A percentile compares a stretch with the other conserved stretches of the same genome.
These are phyloP conservation scores for Gasterosteus aculeatus DNA, from an alignment of 2,113 vertebrate genomes.

Conservation along the genomic window DNA sequence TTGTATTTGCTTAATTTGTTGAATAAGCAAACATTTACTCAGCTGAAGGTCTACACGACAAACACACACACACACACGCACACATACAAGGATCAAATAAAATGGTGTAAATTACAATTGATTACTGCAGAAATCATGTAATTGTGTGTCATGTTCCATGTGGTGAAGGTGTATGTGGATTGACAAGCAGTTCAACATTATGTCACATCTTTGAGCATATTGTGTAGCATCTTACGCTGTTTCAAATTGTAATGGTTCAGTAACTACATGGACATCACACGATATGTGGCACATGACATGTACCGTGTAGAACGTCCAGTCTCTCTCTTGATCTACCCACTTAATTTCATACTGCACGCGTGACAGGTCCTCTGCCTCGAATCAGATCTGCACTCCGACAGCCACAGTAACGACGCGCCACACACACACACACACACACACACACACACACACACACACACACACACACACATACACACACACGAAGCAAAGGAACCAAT, in stretches of 20 bases:
- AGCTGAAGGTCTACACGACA: background rate
- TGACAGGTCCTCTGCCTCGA: constrained; percentile 23
- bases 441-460: constrained; percentile 13
- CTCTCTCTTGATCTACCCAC: background rate
- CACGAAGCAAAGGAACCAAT: background rate
- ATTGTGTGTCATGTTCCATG: background rate
- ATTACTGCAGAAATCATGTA: background rate
- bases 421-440: background rate
- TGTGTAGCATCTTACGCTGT: background rate
- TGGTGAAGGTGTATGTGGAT: background rate
- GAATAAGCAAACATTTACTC: background rate
- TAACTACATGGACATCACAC: constrained; percentile 7
- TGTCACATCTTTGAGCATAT: background rate
- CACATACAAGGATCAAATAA: constrained; percentile 1
- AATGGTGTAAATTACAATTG: background rate
- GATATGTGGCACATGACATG: background rate
- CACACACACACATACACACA: constrained; percentile 8
- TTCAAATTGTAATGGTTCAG: background rate
- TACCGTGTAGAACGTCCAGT: background rate
- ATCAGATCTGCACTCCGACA: constrained; percentile 30
- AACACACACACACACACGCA: background rate
- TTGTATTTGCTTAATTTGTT: constrained; percentile 32
- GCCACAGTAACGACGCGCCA: constrained; percentile 5
- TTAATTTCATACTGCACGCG: constrained; percentile 15
- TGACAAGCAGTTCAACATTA: background rate